Evolutionary conservation across 2,797 vertebrate species (phyloP), one percentile per base, ranked within the genome.

Genomic region (Neopelma chrysocephalum): DNA sequence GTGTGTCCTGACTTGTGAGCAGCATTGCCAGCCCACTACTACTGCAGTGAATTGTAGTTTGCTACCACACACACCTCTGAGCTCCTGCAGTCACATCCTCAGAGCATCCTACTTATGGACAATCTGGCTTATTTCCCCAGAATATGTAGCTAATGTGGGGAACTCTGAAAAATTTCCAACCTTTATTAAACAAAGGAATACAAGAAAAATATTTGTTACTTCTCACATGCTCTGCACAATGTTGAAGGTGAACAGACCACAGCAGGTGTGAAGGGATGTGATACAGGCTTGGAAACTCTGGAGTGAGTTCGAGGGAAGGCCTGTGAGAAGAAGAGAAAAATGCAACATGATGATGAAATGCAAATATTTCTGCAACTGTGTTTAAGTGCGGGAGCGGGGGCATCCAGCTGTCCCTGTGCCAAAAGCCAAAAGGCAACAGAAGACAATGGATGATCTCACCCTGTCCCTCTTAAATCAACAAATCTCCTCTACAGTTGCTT

Each of bases 231-330:
- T 77, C 38, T 58, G 50, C 29, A 70, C 32, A 64, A 6, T 0
- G 0, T 64, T 87, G 42, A 94, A 93, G 26, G 50, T 78, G 87
- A 85, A 78, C 88, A 89, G 88, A 85, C 20, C 0, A 1, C 83
- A 89, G 93, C 91, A 94, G 91, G 71, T 95, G 83, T 84, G 86
- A 85, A 82, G 36, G 81, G 91, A 94, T 65, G 50, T 77, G 86
- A 45, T 50, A 47, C 81, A 92, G 83, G 34, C 78, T 65, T 92
- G 81, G 81, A 94, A 93, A 58, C 22, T 38, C 45, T 43, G 57
- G 27, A 70, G 66, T 1, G 3, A 87, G 58, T 31, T 31, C 1
- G 4, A 87, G 88, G 38, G 62, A 96, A 87, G 29, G 86, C 58
- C 81, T 90, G 53, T n/a, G 68, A 87, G 71, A 84, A 92, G 88